phyloP scores from a whole-genome alignment of 2,797 vertebrate species.

The Centroberyx gerrardi region DNA sequence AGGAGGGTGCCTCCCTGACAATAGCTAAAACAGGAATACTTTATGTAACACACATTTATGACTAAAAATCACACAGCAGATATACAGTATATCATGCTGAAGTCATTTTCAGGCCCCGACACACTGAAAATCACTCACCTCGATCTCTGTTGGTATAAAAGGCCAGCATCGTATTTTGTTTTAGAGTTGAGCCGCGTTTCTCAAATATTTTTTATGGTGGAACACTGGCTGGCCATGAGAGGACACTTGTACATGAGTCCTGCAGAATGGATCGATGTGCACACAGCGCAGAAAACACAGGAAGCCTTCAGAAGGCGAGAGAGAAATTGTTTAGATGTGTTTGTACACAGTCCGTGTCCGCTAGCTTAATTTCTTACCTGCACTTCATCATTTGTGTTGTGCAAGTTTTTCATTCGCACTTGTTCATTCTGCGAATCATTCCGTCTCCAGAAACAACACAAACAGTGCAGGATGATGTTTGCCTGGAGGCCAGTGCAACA shows the following conservation, averaged over 20 bases:
- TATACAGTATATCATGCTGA: conserved; percentile 25
- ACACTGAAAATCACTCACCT: conserved; percentile 62
- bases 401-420: background rate
- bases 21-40: conserved; percentile 57
- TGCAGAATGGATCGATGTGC: conserved; percentile 40
- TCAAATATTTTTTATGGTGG: conserved; percentile 59
- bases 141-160: conserved; percentile 42
- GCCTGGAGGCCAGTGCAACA: background rate
- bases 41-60: conserved; percentile 52
- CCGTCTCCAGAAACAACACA: conserved; percentile 31
- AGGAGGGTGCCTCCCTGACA: conserved; percentile 42
- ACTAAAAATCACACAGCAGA: conserved; percentile 66
- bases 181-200: conserved; percentile 42
- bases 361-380: conserved; percentile 30
- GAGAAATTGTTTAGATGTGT: conserved; percentile 59
- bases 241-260: conserved; percentile 30
- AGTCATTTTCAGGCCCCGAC: conserved; percentile 63
- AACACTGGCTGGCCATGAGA: conserved; percentile 40
- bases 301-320: conserved; percentile 36
- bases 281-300: conserved; percentile 40
- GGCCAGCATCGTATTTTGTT: conserved; percentile 50
- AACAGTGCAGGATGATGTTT: conserved; percentile 11
- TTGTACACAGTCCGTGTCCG: conserved; percentile 33
- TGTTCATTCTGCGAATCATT: background rate
- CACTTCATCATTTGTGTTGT: conserved; percentile 24